A percentile compares a stretch with the other conserved stretches of the same genome.
These are phyloP conservation scores for Pseudomyrmex sp. DNA, from an alignment of 1,140 invertebrate genomes.

Conservation along the genomic window DNA sequence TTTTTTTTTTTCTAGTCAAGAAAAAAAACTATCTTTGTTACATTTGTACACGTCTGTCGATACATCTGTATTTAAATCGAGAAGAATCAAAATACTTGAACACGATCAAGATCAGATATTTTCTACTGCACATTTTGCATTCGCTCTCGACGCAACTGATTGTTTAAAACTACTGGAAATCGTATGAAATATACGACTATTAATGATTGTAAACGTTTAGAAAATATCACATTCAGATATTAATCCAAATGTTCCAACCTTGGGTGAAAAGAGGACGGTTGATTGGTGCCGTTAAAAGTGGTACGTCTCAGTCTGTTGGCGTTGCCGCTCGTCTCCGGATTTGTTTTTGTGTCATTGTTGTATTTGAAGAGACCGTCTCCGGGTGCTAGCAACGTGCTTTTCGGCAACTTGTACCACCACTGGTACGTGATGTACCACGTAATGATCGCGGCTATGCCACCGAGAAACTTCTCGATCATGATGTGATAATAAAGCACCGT, in stretches of 20 bases:
- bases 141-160: neutral
- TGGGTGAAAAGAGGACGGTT: constrained; percentile 65
- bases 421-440: constrained; percentile 97
- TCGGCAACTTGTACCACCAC: constrained; percentile 90
- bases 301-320: constrained; percentile 67
- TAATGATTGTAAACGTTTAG: neutral
- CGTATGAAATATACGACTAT: neutral
- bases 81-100: neutral
- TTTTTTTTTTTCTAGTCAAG: too few relatives aligned
- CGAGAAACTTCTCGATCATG: constrained; percentile 97
- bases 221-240: neutral
- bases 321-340: constrained; percentile 53
- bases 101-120: neutral
- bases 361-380: constrained; percentile 94
- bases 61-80: neutral
- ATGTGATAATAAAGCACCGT: constrained; percentile 98
- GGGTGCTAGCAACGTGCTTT: constrained; percentile 88
- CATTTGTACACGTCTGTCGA: too few relatives aligned
- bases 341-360: constrained; percentile 85
- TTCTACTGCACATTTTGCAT: neutral
- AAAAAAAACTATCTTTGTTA: too few relatives aligned
- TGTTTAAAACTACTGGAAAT: neutral
- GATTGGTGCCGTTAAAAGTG: constrained; percentile 80
- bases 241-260: neutral
- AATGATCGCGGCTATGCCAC: constrained; percentile 93